A percentile compares a stretch with the other conserved stretches of the same genome.
phyloP scores from a whole-genome alignment of 2,113 vertebrate species.

The Ciconia stormi region DNA sequence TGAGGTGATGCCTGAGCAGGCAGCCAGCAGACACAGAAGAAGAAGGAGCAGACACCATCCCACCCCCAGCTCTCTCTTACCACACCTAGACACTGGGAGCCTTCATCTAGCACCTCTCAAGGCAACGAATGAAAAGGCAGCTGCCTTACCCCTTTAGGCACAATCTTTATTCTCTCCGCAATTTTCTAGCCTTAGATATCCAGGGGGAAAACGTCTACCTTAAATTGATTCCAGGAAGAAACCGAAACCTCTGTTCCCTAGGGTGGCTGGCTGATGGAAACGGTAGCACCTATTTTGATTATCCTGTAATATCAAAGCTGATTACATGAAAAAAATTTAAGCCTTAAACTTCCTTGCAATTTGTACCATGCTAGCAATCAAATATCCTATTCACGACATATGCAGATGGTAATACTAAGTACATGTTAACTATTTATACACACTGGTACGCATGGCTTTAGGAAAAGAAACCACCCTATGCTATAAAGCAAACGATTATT shows the following conservation, averaged over 20 bases:
- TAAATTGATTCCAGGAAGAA: neutral
- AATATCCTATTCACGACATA: neutral
- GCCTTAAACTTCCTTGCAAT: slow-evolving; percentile 36
- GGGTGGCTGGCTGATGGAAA: neutral
- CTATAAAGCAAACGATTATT: neutral
- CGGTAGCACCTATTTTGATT: neutral
- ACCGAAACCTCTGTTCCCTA: neutral
- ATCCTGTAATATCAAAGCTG: slow-evolving; percentile 17
- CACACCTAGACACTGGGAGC: neutral
- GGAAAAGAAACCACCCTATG: neutral
- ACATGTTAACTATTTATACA: neutral
- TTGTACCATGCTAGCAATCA: neutral
- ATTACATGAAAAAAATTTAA: slow-evolving; percentile 8
- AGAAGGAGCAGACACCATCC: neutral
- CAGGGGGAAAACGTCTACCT: neutral
- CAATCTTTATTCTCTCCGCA: neutral
- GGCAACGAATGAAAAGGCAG: neutral
- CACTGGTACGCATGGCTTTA: fast-evolving
- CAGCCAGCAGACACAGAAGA: neutral
- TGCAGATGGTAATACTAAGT: neutral
- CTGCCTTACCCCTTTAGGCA: neutral
- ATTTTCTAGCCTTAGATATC: neutral
- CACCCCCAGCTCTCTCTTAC: neutral
- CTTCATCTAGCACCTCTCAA: neutral
- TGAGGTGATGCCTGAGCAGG: neutral